These are phyloP conservation scores for Diploscapter pachys DNA, from an alignment of 1,140 invertebrate genomes.

Conservation along the genomic window DNA sequence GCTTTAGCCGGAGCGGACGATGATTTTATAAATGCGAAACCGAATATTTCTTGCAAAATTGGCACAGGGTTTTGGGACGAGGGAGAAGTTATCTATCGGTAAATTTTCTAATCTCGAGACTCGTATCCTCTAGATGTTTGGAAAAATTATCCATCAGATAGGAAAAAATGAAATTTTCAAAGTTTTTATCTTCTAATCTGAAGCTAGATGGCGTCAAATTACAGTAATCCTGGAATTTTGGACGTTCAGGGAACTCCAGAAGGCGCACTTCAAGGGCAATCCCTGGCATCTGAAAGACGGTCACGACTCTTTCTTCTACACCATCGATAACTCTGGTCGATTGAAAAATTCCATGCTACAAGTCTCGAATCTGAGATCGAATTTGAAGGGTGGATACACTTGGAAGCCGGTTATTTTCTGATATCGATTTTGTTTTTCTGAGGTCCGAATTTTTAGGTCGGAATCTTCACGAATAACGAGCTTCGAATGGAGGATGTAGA, in stretches of 20 bases:
- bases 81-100: slow-evolving; percentile 49
- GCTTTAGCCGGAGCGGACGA: slow-evolving; percentile 7
- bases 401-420: slow-evolving; percentile 45
- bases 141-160: background rate
- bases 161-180: background rate
- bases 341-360: slow-evolving; percentile 45
- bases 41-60: slow-evolving; percentile 44
- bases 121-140: background rate
- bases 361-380: slow-evolving; percentile 48
- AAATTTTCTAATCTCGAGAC: background rate
- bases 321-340: slow-evolving; percentile 46
- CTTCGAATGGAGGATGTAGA: slow-evolving; percentile 94
- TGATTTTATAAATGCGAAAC: slow-evolving; percentile 30
- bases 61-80: slow-evolving; percentile 41
- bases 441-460: slow-evolving; percentile 68
- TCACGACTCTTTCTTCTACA: slow-evolving; percentile 54
- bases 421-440: slow-evolving; percentile 5
- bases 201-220: too few species aligned
- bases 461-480: slow-evolving; percentile 78
- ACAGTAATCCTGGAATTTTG: background rate
- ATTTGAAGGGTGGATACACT: slow-evolving; percentile 35
- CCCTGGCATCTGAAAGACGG: slow-evolving; percentile 53
- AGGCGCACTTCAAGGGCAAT: slow-evolving; percentile 51
- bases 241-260: slow-evolving; percentile 44
- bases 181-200: background rate